Evolutionary conservation across 2,113 vertebrate species (phyloP).

Genomic region (Cochlearius cochlearius): DNA sequence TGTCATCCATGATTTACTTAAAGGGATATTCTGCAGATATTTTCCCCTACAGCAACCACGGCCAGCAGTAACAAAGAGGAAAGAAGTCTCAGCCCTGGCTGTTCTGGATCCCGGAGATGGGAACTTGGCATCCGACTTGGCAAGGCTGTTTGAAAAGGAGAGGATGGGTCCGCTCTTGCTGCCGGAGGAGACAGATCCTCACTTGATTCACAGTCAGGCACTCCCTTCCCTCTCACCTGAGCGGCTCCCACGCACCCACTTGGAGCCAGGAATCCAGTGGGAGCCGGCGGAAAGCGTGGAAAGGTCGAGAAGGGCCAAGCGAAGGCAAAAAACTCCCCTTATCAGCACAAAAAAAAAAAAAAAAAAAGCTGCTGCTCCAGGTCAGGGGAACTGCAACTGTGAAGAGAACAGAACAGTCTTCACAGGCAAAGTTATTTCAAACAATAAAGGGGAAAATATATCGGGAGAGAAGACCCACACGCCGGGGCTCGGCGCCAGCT

Average conservation of each 20-base stretch:
- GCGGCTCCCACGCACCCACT: fast-evolving
- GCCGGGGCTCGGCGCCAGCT: background rate
- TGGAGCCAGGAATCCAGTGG: background rate
- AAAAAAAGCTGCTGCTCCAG: background rate
- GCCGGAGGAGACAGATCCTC: background rate
- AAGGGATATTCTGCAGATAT: background rate
- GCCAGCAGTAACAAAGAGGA: background rate
- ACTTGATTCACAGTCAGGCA: background rate
- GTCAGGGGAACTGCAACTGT: background rate
- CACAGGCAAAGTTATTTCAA: background rate
- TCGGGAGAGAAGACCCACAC: background rate
- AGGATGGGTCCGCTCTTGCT: background rate
- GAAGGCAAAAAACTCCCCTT: background rate
- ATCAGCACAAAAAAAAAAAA: background rate
- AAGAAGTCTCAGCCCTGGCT: background rate
- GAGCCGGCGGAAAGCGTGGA: background rate
- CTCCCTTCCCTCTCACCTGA: background rate
- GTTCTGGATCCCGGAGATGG: background rate
- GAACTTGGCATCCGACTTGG: background rate
- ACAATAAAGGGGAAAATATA: background rate
- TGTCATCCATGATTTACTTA: background rate
- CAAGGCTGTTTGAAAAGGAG: background rate
- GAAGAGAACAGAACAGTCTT: background rate
- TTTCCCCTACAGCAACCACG: background rate
- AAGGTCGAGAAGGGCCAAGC: background rate